phyloP scores from a whole-genome alignment of 1,140 invertebrate species.

The Callitettix versicolor region DNA sequence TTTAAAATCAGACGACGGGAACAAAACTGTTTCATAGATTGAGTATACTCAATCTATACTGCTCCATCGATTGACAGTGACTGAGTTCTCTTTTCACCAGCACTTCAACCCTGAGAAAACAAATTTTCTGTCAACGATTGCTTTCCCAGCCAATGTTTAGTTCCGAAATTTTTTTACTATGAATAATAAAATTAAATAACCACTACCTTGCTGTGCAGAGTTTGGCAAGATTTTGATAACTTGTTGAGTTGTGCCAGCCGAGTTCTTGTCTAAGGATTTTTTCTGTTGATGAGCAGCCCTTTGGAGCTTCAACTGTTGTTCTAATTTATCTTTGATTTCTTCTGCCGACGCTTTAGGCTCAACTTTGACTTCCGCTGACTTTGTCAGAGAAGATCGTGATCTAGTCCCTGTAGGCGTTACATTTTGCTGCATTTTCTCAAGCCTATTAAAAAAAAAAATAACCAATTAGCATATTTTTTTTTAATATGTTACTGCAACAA shows the following conservation, averaged over 20 bases:
- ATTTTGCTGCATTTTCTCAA: constrained; percentile 51
- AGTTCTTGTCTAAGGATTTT: constrained; percentile 44
- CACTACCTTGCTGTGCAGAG: constrained; percentile 37
- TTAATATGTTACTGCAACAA: not conserved
- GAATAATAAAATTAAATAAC: too few species aligned
- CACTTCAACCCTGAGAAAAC: too few species aligned
- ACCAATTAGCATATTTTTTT: not conserved
- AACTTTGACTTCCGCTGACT: constrained; percentile 1
- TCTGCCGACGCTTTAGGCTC: constrained; percentile 51
- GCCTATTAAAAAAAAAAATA: constrained; percentile 35
- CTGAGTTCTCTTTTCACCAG: too few species aligned
- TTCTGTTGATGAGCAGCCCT: constrained; percentile 80
- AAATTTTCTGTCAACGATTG: too few species aligned
- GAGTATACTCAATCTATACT: too few species aligned
- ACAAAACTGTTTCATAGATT: too few species aligned
- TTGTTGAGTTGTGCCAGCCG: constrained; percentile 30
- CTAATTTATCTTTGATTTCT: constrained; percentile 84
- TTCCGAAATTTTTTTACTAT: too few species aligned
- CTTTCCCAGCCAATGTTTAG: too few species aligned
- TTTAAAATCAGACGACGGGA: too few species aligned
- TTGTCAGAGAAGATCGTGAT: constrained; percentile 35
- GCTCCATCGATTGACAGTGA: too few species aligned
- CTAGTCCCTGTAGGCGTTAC: constrained; percentile 53
- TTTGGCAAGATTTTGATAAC: constrained; percentile 44
- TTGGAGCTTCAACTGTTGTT: constrained; percentile 77